Evolutionary conservation across 37 sponge, comb jelly and placozoan genomes (phyloP).

Genomic region (Dysidea cf. avara): DNA sequence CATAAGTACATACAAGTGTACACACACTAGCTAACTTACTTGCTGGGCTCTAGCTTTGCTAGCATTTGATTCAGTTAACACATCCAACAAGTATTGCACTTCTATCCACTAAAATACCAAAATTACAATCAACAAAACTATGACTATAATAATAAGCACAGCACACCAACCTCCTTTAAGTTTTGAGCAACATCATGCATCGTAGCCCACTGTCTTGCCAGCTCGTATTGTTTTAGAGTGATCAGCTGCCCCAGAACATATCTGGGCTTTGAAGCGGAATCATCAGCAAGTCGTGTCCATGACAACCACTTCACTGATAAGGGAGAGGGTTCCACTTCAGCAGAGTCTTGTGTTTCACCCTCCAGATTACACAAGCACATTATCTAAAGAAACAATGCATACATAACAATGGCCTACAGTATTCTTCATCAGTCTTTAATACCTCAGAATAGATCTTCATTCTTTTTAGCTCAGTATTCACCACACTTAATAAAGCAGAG

Average conservation of each 20-base stretch:
- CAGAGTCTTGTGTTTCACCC: too few species aligned
- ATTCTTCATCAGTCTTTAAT: neutral
- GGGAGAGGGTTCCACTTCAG: neutral
- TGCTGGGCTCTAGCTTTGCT: too few species aligned
- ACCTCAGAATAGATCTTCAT: conserved; percentile 47
- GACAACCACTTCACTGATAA: conserved; percentile 24
- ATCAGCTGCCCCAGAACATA: conserved; percentile 50
- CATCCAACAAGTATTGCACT: conserved; percentile 44
- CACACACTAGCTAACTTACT: too few species aligned
- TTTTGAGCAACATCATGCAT: conserved; percentile 28
- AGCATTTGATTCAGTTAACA: conserved; percentile 5
- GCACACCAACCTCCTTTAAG: conserved; percentile 23
- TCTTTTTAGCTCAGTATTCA: conserved; percentile 35
- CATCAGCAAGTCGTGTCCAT: conserved; percentile 53
- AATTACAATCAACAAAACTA: neutral
- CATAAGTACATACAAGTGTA: too few species aligned
- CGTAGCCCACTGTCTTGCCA: conserved; percentile 42
- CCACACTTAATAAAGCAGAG: conserved; percentile 23
- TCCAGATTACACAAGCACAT: neutral
- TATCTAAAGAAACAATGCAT: neutral
- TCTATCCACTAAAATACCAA: conserved; percentile 32
- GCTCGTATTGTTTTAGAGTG: conserved; percentile 17
- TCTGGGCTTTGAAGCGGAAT: conserved; percentile 24
- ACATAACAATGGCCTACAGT: neutral
- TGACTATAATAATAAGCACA: too few species aligned